A percentile compares a stretch with the other conserved stretches of the same genome.
Conservation (phyloP, 2,113 vertebrate species). For the Archocentrus centrarchus region DNA sequence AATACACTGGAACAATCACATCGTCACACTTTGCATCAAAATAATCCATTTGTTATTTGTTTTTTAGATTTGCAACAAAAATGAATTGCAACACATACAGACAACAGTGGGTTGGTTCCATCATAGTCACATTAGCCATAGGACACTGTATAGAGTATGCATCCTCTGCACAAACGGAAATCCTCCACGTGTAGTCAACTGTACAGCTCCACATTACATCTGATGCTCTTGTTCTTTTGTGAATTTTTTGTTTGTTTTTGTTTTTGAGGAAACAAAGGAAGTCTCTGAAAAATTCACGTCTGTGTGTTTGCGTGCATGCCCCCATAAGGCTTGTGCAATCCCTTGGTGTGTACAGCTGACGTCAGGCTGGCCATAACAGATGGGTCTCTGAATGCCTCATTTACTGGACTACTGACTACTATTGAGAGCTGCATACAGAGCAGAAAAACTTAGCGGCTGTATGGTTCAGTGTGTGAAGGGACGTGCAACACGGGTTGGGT, state of each 20-base stretch:
- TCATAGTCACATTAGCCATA: background rate
- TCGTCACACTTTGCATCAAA: no score
- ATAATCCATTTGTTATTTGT: no score
- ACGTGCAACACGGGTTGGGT: background rate
- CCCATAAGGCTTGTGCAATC: conserved; percentile 12
- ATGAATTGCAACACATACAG: background rate
- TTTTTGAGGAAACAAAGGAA: background rate
- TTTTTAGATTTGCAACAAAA: background rate
- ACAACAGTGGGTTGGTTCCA: background rate
- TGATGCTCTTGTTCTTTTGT: background rate
- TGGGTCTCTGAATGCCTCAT: conserved; percentile 48
- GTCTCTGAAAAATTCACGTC: background rate
- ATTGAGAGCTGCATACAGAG: background rate
- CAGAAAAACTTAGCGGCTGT: background rate
- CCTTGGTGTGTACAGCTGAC: conserved; percentile 41
- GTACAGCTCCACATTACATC: background rate
- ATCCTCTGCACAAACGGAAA: background rate
- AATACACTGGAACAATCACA: no score
- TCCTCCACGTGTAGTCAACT: background rate
- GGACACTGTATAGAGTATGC: background rate
- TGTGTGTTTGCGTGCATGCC: background rate
- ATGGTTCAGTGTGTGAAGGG: background rate
- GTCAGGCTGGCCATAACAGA: conserved; percentile 41
- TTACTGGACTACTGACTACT: conserved; percentile 23
- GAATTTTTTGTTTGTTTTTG: background rate